Conservation (phyloP, 2,797 vertebrate genomes). For the Bradypus variegatus region DNA sequence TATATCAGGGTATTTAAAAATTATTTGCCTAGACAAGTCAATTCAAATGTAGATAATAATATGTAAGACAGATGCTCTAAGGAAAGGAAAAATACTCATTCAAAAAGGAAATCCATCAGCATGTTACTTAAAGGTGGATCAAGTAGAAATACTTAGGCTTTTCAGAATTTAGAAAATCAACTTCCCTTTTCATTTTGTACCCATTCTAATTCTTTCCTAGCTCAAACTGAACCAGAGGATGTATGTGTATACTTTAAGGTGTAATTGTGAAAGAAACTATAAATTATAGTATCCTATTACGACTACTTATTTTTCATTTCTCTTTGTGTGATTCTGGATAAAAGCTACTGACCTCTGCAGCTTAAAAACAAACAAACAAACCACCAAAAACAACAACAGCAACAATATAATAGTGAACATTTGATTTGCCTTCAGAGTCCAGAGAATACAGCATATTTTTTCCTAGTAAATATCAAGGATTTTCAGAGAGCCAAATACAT, state of each 20-base stretch:
- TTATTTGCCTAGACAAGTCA: slow-evolving; percentile 52
- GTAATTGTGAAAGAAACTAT: slow-evolving; percentile 59
- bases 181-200: slow-evolving; percentile 42
- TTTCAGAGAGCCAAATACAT: slow-evolving; percentile 14
- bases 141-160: slow-evolving; percentile 4
- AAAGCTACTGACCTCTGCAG: slow-evolving; percentile 46
- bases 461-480: slow-evolving; percentile 46
- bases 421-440: slow-evolving; percentile 38
- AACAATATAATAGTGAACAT: slow-evolving; percentile 23
- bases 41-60: slow-evolving; percentile 56
- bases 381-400: neutral
- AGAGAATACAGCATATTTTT: slow-evolving; percentile 37
- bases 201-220: slow-evolving; percentile 49
- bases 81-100: slow-evolving; percentile 30
- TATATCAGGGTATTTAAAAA: slow-evolving; percentile 34
- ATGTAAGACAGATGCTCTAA: slow-evolving; percentile 24
- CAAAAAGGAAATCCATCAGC: slow-evolving; percentile 39
- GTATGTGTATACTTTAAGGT: slow-evolving; percentile 39
- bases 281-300: slow-evolving; percentile 33
- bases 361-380: no score
- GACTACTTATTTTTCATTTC: slow-evolving; percentile 59
- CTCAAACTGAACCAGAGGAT: slow-evolving; percentile 33
- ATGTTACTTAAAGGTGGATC: slow-evolving; percentile 51
- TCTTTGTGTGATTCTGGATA: slow-evolving; percentile 58
- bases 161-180: slow-evolving; percentile 50